phyloP scores from a whole-genome alignment of 1,140 invertebrate species.

The Pachypsylla venusta region DNA sequence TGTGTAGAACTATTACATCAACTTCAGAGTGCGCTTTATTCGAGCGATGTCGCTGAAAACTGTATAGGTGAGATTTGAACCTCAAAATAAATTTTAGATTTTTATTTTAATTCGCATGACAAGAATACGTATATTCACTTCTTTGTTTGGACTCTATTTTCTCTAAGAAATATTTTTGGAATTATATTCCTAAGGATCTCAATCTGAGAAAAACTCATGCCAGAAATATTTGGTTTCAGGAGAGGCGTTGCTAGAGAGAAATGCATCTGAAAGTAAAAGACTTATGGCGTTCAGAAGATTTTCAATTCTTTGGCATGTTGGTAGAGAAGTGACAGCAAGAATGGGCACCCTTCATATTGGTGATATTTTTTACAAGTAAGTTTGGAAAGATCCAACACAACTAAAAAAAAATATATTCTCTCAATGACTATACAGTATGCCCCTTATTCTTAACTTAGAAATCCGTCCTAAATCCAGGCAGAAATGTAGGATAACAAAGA shows the following conservation, averaged over 20 bases:
- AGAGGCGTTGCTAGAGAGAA: constrained; percentile 16
- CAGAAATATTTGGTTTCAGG: constrained; percentile 22
- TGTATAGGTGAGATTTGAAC: constrained; percentile 43
- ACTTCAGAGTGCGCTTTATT: constrained; percentile 49
- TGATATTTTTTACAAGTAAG: constrained; percentile 27
- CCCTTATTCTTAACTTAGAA: no score
- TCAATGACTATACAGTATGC: no score
- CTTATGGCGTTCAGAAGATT: constrained; percentile 57
- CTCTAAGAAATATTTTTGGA: no score
- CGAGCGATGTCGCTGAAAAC: constrained; percentile 44
- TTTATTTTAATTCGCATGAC: no score
- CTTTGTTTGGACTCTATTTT: no score
- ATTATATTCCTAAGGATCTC: no score
- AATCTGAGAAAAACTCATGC: no score
- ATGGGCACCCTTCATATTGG: constrained; percentile 22
- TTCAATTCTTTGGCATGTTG: constrained; percentile 62
- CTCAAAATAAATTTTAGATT: constrained; percentile 17
- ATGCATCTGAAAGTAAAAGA: constrained; percentile 33
- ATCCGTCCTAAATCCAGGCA: no score
- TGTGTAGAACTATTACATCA: constrained; percentile 54
- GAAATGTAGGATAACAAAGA: no score
- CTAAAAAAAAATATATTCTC: no score
- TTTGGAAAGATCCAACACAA: no score
- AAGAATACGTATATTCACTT: no score
- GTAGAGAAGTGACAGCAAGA: constrained; percentile 39